Evolutionary conservation across 30 jellyfish, hydroid and myxozoan species (phyloP), one percentile per base, ranked within the genome.

Genomic region (Hydractinia symbiolongicarpus): DNA sequence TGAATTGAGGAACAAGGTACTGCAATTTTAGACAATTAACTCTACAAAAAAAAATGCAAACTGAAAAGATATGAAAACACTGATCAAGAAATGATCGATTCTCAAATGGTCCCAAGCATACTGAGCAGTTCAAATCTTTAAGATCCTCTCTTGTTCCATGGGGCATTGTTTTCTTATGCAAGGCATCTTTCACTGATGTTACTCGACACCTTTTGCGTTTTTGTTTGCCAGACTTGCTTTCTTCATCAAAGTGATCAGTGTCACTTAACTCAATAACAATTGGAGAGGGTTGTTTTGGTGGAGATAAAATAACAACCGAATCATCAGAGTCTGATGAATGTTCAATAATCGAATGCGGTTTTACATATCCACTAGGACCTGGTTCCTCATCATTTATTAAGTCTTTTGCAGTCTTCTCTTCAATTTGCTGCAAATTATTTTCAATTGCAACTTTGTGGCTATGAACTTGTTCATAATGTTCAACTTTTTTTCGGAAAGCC

Each of bases 21-120:
- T 30, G 44, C 44, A 30, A 30, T 30, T 30, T 30, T 2, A 30
- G 1, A 30, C 44, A 30, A 30, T 30, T 30, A 30, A 30, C 2
- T n/a, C n/a, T n/a, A n/a, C n/a, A n/a, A n/a, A 30, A 30, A 30
- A 30, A 30, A 30, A 30, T 30, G 44, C 44, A 20, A 50, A 6
- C 40, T 21, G 66, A 87, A 94, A 88, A 94, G 99, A 94, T 94
- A 94, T 86, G 99, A 82, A 86, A 94, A 70, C 99, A 94, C 50
- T 82, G 77, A 67, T 86, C 91, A 53, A 87, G 87, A 53, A 94
- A 88, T 58, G 99, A 81, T 62, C 96, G 79, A 81, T 94, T 72
- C 15, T 94, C 96, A 81, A 64, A 94, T 4, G 76, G 82, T 16
- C 96, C 95, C 9, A 94, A 87, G 57, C 99, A 94, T 54, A 94